These are phyloP conservation scores for Parasteatoda lunata DNA, from an alignment of 2,888 invertebrate species.

Conservation along the genomic window DNA sequence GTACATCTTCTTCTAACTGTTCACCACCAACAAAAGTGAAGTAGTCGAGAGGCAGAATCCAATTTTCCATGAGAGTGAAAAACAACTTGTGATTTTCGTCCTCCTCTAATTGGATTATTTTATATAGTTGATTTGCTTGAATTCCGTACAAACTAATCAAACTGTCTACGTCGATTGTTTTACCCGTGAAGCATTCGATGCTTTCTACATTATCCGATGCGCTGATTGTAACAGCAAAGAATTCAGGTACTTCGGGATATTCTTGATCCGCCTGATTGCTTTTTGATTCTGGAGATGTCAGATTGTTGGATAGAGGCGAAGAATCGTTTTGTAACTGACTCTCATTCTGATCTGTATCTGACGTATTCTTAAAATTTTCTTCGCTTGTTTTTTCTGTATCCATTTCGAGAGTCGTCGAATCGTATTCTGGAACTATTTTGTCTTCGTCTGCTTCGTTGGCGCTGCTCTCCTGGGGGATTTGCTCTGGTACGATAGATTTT, in stretches of 20 bases:
- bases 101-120: background rate
- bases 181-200: constrained; percentile 44
- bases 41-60: constrained; percentile 41
- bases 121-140: constrained; percentile 14
- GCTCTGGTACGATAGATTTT: background rate
- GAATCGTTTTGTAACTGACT: background rate
- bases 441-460: background rate
- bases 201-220: constrained; percentile 15
- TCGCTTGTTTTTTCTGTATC: background rate
- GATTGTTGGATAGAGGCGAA: background rate
- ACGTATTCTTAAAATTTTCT: background rate
- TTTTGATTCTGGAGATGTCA: background rate
- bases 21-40: constrained; percentile 18
- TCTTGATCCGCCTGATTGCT: background rate
- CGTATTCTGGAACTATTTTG: too few relatives aligned
- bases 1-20: background rate
- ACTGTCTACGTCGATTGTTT: constrained; percentile 15
- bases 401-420: too few relatives aligned
- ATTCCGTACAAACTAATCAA: constrained; percentile 36
- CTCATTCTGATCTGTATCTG: background rate
- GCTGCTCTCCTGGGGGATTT: background rate
- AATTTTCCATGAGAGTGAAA: constrained; percentile 24
- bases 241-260: constrained; percentile 45
- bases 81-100: constrained; percentile 1
- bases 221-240: constrained; percentile 29